A percentile compares a stretch with the other conserved stretches of the same genome.
phyloP scores from a whole-genome alignment of 2,888 invertebrate species.

The Meliscaeva auricollis region DNA sequence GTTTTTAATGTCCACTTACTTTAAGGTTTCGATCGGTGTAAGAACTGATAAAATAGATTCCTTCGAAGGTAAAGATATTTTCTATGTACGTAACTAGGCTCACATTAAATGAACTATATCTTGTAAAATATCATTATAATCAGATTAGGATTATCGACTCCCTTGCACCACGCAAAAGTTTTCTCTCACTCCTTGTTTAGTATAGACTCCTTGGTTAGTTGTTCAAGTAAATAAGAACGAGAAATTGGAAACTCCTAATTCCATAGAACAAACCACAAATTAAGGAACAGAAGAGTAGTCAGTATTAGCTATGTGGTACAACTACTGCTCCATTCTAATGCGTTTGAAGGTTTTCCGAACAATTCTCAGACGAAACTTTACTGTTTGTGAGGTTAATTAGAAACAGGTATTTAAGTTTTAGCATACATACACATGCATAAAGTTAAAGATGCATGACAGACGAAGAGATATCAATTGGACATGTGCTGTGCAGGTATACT shows the following conservation, averaged over 20 bases:
- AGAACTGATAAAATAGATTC: neutral
- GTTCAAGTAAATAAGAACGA: neutral
- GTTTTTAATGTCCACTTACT: no score
- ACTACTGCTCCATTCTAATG: neutral
- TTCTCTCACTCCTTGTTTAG: neutral
- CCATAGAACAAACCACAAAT: slow-evolving; percentile 11
- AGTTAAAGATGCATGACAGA: no score
- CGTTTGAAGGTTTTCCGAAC: neutral
- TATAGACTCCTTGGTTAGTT: neutral
- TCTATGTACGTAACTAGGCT: neutral
- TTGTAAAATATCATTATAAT: slow-evolving; percentile 64
- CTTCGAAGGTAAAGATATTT: neutral
- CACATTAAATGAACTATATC: slow-evolving; percentile 67
- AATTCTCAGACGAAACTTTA: slow-evolving; percentile 40
- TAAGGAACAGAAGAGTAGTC: neutral
- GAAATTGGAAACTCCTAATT: neutral
- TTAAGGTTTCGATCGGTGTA: neutral
- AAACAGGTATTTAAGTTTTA: neutral
- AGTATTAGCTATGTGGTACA: neutral
- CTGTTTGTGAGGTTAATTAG: slow-evolving; percentile 49
- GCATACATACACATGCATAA: no score
- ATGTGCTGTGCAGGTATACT: no score
- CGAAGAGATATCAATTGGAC: neutral
- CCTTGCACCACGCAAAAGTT: neutral
- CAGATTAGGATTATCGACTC: slow-evolving; percentile 69